Conservation (phyloP, 2,888 invertebrate species). For the Elegia similella region DNA sequence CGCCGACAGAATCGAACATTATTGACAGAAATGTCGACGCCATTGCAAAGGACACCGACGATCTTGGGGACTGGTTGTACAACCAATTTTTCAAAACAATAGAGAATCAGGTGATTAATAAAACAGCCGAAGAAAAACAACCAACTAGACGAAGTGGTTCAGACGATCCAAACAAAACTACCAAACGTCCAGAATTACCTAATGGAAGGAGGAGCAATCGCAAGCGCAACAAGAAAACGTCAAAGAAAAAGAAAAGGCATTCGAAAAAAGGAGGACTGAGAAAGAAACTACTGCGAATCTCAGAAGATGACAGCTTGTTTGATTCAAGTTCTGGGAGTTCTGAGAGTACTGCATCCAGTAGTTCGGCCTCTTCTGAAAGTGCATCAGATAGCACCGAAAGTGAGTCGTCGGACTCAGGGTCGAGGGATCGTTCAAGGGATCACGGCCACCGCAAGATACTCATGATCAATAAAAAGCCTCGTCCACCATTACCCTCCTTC, state of each 20-base stretch:
- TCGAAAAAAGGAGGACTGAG: constrained; percentile 44
- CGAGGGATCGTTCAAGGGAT: constrained; percentile 35
- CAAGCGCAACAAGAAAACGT: constrained; percentile 35
- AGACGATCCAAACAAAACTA: constrained; percentile 3
- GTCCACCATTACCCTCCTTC: constrained; percentile 63
- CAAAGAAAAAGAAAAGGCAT: constrained; percentile 32
- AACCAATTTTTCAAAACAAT: constrained; percentile 74
- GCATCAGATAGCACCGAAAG: neutral
- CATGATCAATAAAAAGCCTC: constrained; percentile 57
- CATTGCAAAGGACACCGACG: constrained; percentile 57
- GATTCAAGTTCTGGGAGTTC: constrained; percentile 44
- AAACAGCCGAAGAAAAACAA: constrained; percentile 42
- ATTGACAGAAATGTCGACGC: constrained; percentile 48
- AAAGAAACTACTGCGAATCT: constrained; percentile 57
- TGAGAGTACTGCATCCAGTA: constrained; percentile 32
- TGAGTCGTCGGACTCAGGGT: constrained; percentile 4
- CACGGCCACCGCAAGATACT: constrained; percentile 66
- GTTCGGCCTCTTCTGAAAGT: neutral
- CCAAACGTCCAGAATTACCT: constrained; percentile 21
- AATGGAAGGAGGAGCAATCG: constrained; percentile 30
- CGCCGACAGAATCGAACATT: constrained; percentile 32
- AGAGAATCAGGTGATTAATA: constrained; percentile 67
- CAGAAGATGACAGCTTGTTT: constrained; percentile 66
- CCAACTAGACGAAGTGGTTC: constrained; percentile 52
- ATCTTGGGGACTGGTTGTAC: constrained; percentile 71